Base-by-base conservation (phyloP, 1,140 invertebrate species). In the Cyrtorhinus lividipennis region DNA sequence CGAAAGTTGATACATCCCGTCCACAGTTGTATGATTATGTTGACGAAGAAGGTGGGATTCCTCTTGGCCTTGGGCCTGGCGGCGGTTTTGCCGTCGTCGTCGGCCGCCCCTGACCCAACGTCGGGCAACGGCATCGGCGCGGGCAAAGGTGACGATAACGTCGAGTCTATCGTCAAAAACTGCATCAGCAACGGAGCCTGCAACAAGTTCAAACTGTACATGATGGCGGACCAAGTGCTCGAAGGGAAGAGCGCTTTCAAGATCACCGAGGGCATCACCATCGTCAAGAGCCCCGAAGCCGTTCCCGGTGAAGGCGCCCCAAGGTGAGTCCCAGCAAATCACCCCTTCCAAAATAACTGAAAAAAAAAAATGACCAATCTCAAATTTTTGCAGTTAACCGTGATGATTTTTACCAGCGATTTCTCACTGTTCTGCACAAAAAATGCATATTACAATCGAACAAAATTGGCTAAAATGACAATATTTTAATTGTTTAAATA, bases 141-240 rank as follows among this genome's bases (percentile, higher is more conserved):
- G 8, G 20, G 10, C 8, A 53, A 8, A 20, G 5, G 12, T 64
- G 87, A 86, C 68, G 86, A 90, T 66, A 78, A 88, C 24, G 78
- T 85, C 77, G 81, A 85, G 67, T 82, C 80, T 67, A 83, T 86
- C 67, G 83, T 88, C 71, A 79, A 77, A 65, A 87, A 90, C 67
- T 90, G 87, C 68, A 71, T 88, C 58, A 79, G 82, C 66, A 89
- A 88, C 73, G 86, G 89, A 69, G 86, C 86, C 1, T 90, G 87
- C 71, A 79, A 90, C 64, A 90, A 89, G 72, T 86, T 87, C 76
- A 90, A 89, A 71, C 79, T 90, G 65, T 88, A 88, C 75, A 82
- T 84, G 0, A 88, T 84, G 72, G 84, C 89, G 24, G 87, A 90
- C 73, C 88, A 88, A 71, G 83, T 87, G 77, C 74, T 89, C 22